Evolutionary conservation across 2,888 invertebrate genomes (phyloP), one percentile per base, ranked within the genome.

Genomic region (Lithophane socia): DNA sequence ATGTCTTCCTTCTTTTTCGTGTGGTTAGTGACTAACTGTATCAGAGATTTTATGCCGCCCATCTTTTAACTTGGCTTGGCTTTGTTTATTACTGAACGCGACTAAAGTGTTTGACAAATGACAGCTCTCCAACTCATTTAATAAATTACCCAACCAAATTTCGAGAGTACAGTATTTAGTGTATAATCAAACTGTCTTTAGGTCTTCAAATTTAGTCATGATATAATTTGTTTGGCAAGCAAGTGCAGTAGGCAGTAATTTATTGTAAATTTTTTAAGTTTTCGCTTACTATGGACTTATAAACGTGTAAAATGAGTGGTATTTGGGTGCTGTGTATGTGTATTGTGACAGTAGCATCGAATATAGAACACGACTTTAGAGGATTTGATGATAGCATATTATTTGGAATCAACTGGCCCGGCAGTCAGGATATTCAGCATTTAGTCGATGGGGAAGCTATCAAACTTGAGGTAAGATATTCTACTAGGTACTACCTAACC

Each of bases 341-440:
- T 92, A 84, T 88, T 75, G 75, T 92, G 68, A 91, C 92, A 73
- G 78, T 91, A 67, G 91, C 85, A 73, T 86, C 88, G 71, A 90
- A 93, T 88, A 92, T 95, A 78, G 96, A 97, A 79, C 97, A 97
- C 90, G 98, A 98, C 92, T 97, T 98, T 44, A 97, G 97, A 93
- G 98, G 98, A 64, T 98, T 99, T 91, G 99, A 99, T 93, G 99
- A 99, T 94, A 97, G 97, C 2, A 97, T 98, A 88, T 93, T 98
- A 70, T 99, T 98, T 92, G 98, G 98, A 93, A 97, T 99, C 71
- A 98, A 98, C 92, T 98, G 98, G 98, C 97, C 98, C 47, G 98
- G 98, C 56, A 86, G 88, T 63, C 89, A 82, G 47, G 87, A 87
- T 61, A 75, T 93, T 65, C 93, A 93, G 74, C 91, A 91, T 86